Conservation (phyloP, 2,113 vertebrate genomes). For the Sprattus sprattus region DNA sequence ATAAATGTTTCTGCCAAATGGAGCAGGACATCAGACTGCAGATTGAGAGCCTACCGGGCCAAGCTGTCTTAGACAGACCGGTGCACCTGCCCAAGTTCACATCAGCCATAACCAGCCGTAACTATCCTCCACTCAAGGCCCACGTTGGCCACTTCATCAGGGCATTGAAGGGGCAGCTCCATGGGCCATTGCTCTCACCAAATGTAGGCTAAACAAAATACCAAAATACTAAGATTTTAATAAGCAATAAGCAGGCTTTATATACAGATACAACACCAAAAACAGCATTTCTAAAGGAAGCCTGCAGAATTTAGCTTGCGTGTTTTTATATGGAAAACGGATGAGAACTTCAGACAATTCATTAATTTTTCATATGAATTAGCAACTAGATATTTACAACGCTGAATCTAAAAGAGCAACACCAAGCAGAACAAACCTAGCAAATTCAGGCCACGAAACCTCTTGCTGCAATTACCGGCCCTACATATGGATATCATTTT, state of each 20-base stretch:
- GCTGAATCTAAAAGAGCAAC: not conserved
- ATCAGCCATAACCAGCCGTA: conserved; percentile 36
- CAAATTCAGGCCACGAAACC: not conserved
- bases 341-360: not conserved
- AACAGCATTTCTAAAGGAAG: not conserved
- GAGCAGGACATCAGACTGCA: conserved; percentile 37
- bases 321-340: not conserved
- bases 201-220: conserved; percentile 16
- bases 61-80: conserved; percentile 34
- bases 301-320: not conserved
- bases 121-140: conserved; percentile 27
- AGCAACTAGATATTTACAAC: not conserved
- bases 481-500: conserved; percentile 1
- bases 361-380: not conserved
- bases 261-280: not conserved
- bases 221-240: too few relatives aligned
- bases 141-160: conserved; percentile 28
- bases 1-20: conserved; percentile 42
- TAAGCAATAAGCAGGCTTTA: not conserved
- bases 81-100: conserved; percentile 41
- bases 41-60: conserved; percentile 35
- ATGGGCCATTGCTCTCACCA: conserved; percentile 34
- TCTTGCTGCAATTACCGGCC: not conserved
- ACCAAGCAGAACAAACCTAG: not conserved
- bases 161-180: conserved; percentile 20